Percentiles rank a stretch among this genome's conserved stretches.
Conservation (phyloP, 2,888 invertebrate genomes). For the Pharmacophagus antenor region DNA sequence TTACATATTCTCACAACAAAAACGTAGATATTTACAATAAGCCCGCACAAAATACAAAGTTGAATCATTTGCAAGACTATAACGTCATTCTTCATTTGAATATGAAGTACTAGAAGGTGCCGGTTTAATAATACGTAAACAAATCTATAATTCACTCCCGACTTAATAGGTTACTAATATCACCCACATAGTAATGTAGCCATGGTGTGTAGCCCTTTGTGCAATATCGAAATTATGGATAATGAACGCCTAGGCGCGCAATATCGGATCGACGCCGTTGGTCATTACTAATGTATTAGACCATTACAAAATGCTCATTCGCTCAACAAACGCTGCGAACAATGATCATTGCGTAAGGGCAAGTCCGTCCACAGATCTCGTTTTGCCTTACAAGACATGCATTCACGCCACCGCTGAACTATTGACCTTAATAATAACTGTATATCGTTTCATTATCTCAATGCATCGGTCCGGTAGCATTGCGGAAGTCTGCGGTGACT, state of each 20-base stretch:
- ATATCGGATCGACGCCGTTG: slow-evolving; percentile 42
- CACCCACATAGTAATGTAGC: slow-evolving; percentile 24
- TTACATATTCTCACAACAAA: background rate
- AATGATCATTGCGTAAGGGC: slow-evolving; percentile 45
- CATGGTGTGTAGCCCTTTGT: slow-evolving; percentile 41
- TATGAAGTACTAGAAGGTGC: slow-evolving; percentile 6
- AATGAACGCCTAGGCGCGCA: slow-evolving; percentile 40
- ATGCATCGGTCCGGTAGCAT: slow-evolving; percentile 22
- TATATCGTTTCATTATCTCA: slow-evolving; percentile 19
- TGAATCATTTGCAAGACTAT: background rate
- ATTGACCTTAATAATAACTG: slow-evolving; percentile 25
- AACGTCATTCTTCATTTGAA: slow-evolving; percentile 1
- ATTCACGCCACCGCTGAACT: slow-evolving; percentile 18
- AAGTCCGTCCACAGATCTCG: slow-evolving; percentile 45
- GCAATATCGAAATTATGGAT: slow-evolving; percentile 42
- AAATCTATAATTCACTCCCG: slow-evolving; percentile 30
- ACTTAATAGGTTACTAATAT: slow-evolving; percentile 29
- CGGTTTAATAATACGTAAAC: slow-evolving; percentile 16
- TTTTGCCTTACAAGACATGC: slow-evolving; percentile 34
- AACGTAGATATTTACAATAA: too few relatives aligned
- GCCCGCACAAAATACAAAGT: background rate
- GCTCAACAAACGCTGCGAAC: slow-evolving; percentile 40
- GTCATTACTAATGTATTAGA: slow-evolving; percentile 45
- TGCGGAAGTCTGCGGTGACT: slow-evolving; percentile 27
- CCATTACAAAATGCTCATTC: slow-evolving; percentile 42